Evolutionary conservation across 2,113 vertebrate species (phyloP), one percentile per base, ranked within the genome.

Genomic region (Lonchura striata): DNA sequence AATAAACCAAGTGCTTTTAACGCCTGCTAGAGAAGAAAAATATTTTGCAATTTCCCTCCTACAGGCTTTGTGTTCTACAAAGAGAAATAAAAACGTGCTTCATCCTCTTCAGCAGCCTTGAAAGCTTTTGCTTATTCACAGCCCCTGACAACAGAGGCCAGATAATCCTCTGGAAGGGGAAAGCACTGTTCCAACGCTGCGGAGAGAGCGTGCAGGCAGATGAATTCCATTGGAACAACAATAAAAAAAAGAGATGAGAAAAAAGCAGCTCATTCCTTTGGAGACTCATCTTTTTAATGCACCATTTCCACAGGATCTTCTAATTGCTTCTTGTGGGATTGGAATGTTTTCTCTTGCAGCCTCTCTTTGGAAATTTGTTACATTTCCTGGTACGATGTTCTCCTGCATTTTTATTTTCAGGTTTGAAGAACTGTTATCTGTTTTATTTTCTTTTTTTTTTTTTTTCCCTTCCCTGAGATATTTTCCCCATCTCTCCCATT

Each of bases 321-420:
- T 96, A 94, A 96, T 96, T 96, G 94, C 94, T 90, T 96, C 95
- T 96, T 90, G 86, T 95, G 82, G 90, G 82, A 94, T 28, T 92
- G 56, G 23, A 77, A 68, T 65, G 64, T 71, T 94, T 96, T 82
- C 68, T 78, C 46, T 83, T 7, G n/a, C 92, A 74, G 42, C 19
- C 56, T 42, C 2, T 1, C 54, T 59, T 69, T 54, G 82, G 54
- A 70, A 80, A 93, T 94, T 44, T 49, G 70, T 82, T 86, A 53
- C 44, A 17, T 12, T 60, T 44, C 60, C 78, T 71, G 60, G 27
- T 59, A 71, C 0, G 9, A 66, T 28, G 61, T 53, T 78, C 39
- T 60, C 70, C 65, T 54, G 54, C 30, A 20, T 70, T 86, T 82
- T 93, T 66, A 80, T 85, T 57, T 88, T 37, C 56, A 44, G 65